Conservation (phyloP, 2,113 vertebrate genomes). For the Epinephelus lanceolatus region DNA sequence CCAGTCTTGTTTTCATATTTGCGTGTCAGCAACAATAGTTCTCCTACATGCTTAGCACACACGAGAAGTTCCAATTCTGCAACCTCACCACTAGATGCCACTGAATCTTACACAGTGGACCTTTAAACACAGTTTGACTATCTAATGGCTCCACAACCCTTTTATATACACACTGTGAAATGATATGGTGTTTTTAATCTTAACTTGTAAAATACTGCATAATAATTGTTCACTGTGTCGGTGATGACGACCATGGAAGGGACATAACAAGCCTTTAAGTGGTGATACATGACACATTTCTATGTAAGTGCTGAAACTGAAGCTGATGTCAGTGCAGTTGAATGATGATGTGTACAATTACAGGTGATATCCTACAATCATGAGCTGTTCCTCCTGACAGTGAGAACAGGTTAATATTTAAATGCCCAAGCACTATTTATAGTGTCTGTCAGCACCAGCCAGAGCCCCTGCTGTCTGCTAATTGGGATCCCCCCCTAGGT, state of each 20-base stretch:
- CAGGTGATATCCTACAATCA: constrained; percentile 19
- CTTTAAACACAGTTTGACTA: too few species aligned
- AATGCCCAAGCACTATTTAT: constrained; percentile 75
- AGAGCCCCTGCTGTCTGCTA: constrained; percentile 57
- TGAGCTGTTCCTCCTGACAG: constrained; percentile 41
- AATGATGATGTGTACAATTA: constrained; percentile 35
- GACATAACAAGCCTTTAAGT: not conserved
- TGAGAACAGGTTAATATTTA: constrained; percentile 70
- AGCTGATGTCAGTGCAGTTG: constrained; percentile 3
- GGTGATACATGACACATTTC: not conserved
- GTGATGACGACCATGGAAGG: not conserved
- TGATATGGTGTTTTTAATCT: not conserved
- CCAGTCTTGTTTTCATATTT: too few species aligned
- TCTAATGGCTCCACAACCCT: too few species aligned
- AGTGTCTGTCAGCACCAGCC: constrained; percentile 74
- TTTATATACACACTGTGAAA: not conserved
- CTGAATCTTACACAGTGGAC: too few species aligned
- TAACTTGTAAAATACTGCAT: not conserved
- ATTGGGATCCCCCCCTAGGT: constrained; percentile 76
- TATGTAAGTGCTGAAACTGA: not conserved
- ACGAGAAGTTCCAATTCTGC: too few species aligned
- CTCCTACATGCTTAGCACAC: too few species aligned
- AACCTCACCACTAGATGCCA: too few species aligned
- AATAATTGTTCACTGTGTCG: not conserved
- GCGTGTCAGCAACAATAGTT: too few species aligned